A percentile compares a stretch with the other conserved stretches of the same genome.
phyloP scores from a whole-genome alignment of 2,888 invertebrate genomes.

The Chromoteleia sp. region DNA sequence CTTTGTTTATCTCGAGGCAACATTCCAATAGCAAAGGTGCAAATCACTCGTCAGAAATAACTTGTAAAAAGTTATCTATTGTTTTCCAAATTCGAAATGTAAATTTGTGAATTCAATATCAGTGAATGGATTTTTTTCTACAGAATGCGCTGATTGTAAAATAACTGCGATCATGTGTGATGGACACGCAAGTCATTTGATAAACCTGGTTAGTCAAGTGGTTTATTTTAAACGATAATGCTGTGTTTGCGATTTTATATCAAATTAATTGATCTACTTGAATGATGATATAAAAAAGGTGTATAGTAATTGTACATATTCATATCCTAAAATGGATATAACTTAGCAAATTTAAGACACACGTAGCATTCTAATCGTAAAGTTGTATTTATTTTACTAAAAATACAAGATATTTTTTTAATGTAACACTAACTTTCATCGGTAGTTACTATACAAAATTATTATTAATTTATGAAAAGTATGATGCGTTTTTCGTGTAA shows the following conservation, averaged over 20 bases:
- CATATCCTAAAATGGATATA: conserved; percentile 21
- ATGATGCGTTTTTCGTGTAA: too few species aligned
- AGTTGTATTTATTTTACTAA: background rate
- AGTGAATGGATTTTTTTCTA: conserved; percentile 14
- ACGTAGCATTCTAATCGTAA: too few species aligned
- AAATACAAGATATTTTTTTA: background rate
- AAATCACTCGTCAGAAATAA: background rate
- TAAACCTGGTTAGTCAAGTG: conserved; percentile 43
- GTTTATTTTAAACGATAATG: conserved; percentile 29
- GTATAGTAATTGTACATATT: conserved; percentile 47
- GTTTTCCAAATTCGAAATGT: conserved; percentile 11
- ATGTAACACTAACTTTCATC: too few species aligned
- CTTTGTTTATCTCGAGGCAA: conserved; percentile 17
- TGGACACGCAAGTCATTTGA: conserved; percentile 17
- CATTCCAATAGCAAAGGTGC: conserved; percentile 31
- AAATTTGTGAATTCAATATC: conserved; percentile 18
- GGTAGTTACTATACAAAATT: too few species aligned
- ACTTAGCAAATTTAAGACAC: background rate
- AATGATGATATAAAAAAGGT: conserved; percentile 15
- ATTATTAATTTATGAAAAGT: too few species aligned
- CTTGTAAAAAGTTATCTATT: conserved; percentile 19
- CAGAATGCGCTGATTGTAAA: conserved; percentile 11
- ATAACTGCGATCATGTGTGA: conserved; percentile 13
- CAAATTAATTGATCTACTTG: conserved; percentile 17
- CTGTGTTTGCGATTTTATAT: conserved; percentile 25